phyloP scores from a whole-genome alignment of 2,888 invertebrate genomes.

The Druceiella hillmani region DNA sequence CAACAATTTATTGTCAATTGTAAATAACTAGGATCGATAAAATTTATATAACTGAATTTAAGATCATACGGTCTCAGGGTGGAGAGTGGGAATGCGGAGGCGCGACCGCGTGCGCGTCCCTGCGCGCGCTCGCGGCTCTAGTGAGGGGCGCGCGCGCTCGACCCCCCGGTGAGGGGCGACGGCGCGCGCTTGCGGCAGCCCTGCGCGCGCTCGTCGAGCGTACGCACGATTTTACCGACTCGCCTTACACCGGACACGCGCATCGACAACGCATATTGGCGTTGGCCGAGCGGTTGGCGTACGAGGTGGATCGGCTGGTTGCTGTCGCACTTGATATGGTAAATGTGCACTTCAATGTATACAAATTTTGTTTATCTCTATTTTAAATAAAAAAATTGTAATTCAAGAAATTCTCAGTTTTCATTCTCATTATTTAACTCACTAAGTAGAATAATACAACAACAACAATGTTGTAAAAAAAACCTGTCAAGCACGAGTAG shows the following conservation, averaged over 20 bases:
- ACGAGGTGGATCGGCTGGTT: constrained; percentile 87
- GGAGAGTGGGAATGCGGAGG: constrained; percentile 53
- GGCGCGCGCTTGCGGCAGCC: constrained; percentile 80
- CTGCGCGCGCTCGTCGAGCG: constrained; percentile 90
- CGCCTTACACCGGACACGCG: constrained; percentile 96
- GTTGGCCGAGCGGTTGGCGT: constrained; percentile 81
- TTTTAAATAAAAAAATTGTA: no score
- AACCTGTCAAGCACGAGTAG: no score
- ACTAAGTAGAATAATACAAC: no score
- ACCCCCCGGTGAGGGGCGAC: constrained; percentile 62
- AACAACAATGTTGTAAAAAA: no score
- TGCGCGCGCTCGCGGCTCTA: constrained; percentile 79
- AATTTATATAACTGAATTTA: no score
- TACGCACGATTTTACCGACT: constrained; percentile 98
- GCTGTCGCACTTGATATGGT: constrained; percentile 81
- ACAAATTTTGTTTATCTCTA: no score
- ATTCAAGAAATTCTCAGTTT: no score
- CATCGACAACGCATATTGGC: constrained; percentile 93
- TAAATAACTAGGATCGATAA: no score
- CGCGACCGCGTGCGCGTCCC: constrained; percentile 72
- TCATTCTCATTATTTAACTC: no score
- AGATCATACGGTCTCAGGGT: no score
- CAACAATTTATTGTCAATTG: no score
- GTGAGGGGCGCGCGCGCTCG: constrained; percentile 73
- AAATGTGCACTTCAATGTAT: constrained; percentile 30